Evolutionary conservation across 2,113 vertebrate genomes (phyloP).

Genomic region (Arenaria interpres): DNA sequence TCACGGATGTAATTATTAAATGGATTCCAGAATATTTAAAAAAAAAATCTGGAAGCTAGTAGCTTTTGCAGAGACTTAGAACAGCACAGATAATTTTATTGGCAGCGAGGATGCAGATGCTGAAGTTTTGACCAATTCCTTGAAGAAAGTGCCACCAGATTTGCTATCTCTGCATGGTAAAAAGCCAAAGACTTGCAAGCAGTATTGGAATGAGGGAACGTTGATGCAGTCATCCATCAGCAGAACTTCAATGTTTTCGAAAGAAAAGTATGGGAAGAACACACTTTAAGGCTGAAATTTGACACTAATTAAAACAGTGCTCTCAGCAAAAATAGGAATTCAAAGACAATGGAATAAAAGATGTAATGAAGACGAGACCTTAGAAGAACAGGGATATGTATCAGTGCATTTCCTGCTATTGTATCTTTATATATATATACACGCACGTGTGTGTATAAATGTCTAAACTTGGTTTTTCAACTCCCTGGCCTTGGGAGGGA

Average conservation of each 20-base stretch:
- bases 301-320: constrained; percentile 59
- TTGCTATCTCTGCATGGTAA: constrained; percentile 28
- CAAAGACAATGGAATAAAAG: neutral
- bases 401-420: neutral
- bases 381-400: neutral
- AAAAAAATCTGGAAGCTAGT: no score
- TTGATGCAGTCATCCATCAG: constrained; percentile 31
- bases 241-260: neutral
- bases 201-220: constrained; percentile 3
- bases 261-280: neutral
- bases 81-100: neutral
- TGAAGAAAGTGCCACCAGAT: neutral
- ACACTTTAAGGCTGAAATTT: neutral
- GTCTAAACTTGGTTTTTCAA: neutral
- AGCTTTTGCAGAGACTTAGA: neutral
- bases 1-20: neutral
- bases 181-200: constrained; percentile 32
- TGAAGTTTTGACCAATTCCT: constrained; percentile 29
- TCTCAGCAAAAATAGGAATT: constrained; percentile 30
- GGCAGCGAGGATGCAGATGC: neutral
- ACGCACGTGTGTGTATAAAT: neutral
- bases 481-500: neutral
- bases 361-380: neutral
- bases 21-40: neutral
- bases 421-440: neutral